Evolutionary conservation across 2,113 vertebrate species (phyloP), one percentile per base, ranked within the genome.

Genomic region (Craseonycteris thonglongyai): DNA sequence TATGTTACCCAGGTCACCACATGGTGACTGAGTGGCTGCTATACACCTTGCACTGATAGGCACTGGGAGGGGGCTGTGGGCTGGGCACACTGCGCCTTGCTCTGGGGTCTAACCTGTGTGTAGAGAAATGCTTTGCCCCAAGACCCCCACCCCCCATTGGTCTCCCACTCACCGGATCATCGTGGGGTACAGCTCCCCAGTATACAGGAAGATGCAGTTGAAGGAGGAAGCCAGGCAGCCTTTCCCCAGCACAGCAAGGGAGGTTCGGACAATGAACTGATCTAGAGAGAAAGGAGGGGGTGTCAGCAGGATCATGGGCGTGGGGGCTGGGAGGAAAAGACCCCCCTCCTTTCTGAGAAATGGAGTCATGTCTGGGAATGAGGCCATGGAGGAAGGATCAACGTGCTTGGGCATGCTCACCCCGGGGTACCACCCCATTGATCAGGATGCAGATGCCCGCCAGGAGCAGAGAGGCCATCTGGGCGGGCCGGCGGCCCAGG

Each of bases 121-220:
- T 22, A 33, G 30, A 38, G n/a, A 26, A 68, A 71, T 30, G 35
- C 51, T 58, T 87, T n/a, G 63, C 69, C 54, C 33, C 12, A 12
- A 28, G 28, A 24, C 9, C 14, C 35, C 8, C 28, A 24, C 9
- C 14, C 35, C 8, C 28, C 30, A 8, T 7, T 16, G 19, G 86
- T 47, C 14, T 71, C 11, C 24, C 71, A 78, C 96, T 96, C 95
- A 99, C 99, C 99, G 98, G 95, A 99, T 98, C 49, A 99, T 93
- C 0, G 99, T 99, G 47, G 99, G 99, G 96, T 99, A 99, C 2
- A 99, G 97, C 90, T 99, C 99, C 78, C 99, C 98, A 0, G 98
- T 99, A 93, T 98, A 99, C n/a, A 99, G 98, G 96, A 98, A 99
- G 40, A 98, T 96, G 4, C 98, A 99, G 83, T 98, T 99, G 97